A percentile compares a stretch with the other conserved stretches of the same genome.
These are phyloP conservation scores for Taurulus bubalis DNA, from an alignment of 2,113 vertebrate species.

Conservation along the genomic window DNA sequence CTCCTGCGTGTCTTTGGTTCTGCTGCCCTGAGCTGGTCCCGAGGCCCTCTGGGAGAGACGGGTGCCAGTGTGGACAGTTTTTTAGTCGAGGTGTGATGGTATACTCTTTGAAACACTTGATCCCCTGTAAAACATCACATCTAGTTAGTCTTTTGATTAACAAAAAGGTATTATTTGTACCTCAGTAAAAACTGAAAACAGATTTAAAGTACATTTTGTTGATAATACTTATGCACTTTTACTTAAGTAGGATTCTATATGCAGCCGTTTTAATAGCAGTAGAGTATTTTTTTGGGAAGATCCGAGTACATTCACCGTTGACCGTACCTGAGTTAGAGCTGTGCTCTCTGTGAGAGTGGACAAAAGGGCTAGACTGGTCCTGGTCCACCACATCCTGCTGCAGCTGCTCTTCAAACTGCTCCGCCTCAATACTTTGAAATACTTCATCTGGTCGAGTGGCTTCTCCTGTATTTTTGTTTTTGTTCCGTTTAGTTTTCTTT, in stretches of 20 bases:
- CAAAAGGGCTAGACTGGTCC: constrained; percentile 51
- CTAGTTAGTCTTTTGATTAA: not conserved
- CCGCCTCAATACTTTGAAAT: not conserved
- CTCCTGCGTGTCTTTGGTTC: constrained; percentile 54
- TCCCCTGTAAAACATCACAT: constrained; percentile 57
- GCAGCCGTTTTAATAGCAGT: not conserved
- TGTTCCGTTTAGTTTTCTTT: constrained; percentile 21
- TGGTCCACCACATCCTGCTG: constrained; percentile 7
- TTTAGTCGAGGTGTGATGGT: constrained; percentile 5
- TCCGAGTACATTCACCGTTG: not conserved
- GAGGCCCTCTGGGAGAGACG: not conserved
- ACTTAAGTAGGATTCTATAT: not conserved
- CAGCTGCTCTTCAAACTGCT: constrained; percentile 18
- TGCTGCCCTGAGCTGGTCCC: not conserved
- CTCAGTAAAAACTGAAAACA: not conserved
- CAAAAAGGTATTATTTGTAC: not conserved
- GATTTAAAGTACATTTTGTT: not conserved
- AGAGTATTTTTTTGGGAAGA: not conserved
- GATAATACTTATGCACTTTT: not conserved
- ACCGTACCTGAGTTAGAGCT: constrained; percentile 60
- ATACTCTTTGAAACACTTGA: constrained; percentile 56
- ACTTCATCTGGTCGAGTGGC: not conserved
- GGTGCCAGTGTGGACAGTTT: not conserved
- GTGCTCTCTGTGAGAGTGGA: constrained; percentile 20
- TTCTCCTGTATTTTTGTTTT: not conserved